These are phyloP conservation scores for Rhinopomastus cyanomelas DNA, from an alignment of 2,113 vertebrate species.

Conservation along the genomic window DNA sequence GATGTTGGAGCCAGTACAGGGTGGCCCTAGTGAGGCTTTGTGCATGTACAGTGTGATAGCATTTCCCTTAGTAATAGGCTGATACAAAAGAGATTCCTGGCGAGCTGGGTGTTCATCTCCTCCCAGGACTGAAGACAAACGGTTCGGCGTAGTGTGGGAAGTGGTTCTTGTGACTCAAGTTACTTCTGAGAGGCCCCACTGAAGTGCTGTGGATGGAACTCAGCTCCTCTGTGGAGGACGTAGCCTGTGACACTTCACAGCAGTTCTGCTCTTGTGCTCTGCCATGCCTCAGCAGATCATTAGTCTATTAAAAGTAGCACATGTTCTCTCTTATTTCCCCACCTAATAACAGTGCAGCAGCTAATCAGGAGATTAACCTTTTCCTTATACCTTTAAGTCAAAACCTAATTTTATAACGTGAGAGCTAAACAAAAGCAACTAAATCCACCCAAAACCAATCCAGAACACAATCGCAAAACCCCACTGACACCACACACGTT, in stretches of 20 bases:
- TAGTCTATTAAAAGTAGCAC: background rate
- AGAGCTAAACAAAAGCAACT: background rate
- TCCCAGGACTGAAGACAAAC: background rate
- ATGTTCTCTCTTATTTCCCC: background rate
- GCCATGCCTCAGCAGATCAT: background rate
- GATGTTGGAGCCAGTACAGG: background rate
- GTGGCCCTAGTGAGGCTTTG: background rate
- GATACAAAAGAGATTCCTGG: background rate
- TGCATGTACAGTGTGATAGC: background rate
- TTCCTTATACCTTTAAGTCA: background rate
- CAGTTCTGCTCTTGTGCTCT: background rate
- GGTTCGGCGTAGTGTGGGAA: background rate
- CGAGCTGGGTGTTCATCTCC: background rate
- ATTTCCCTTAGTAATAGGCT: background rate
- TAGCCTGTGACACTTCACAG: background rate
- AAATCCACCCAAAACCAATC: background rate
- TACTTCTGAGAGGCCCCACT: background rate
- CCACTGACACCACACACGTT: background rate
- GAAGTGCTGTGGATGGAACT: background rate
- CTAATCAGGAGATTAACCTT: background rate
- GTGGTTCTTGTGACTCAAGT: background rate
- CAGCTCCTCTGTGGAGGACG: background rate
- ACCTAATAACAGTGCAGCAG: background rate
- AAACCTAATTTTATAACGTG: background rate
- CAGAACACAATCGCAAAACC: background rate